These are phyloP conservation scores for Leptopilina boulardi DNA, from an alignment of 1,140 invertebrate genomes.

Conservation along the genomic window DNA sequence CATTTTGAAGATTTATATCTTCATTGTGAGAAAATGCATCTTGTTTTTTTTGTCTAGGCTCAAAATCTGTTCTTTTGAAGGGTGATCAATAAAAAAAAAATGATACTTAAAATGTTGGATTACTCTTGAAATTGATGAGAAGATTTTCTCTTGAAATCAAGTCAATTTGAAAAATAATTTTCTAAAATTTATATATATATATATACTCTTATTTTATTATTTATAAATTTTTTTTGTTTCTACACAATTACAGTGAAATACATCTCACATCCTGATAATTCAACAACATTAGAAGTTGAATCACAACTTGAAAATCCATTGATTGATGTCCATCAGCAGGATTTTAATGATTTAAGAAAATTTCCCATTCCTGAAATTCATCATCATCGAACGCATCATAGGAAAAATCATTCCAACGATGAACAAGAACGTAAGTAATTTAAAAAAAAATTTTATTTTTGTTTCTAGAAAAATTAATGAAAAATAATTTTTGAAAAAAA, in stretches of 20 bases:
- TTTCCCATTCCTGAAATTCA: conserved; percentile 66
- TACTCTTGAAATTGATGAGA: background rate
- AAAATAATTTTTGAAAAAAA: no score
- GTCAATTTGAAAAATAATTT: no score
- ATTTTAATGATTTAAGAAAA: conserved; percentile 68
- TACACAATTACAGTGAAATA: conserved; percentile 73
- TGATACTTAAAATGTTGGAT: background rate
- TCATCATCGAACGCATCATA: conserved; percentile 66
- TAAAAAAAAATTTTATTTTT: no score
- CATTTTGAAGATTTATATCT: background rate
- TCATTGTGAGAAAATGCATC: background rate
- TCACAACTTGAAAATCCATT: conserved; percentile 77
- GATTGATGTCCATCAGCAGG: conserved; percentile 71
- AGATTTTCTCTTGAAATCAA: background rate
- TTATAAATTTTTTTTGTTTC: background rate
- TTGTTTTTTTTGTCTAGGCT: background rate
- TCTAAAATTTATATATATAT: no score
- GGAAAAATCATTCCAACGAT: conserved; percentile 68
- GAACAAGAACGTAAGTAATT: conserved; percentile 67
- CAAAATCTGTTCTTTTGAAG: background rate
- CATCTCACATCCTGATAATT: conserved; percentile 74
- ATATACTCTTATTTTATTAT: no score
- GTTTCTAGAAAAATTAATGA: no score
- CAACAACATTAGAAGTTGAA: conserved; percentile 74
- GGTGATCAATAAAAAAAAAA: background rate